Evolutionary conservation across 2,888 invertebrate genomes (phyloP), one percentile per base, ranked within the genome.

Genomic region (Elegia similella): DNA sequence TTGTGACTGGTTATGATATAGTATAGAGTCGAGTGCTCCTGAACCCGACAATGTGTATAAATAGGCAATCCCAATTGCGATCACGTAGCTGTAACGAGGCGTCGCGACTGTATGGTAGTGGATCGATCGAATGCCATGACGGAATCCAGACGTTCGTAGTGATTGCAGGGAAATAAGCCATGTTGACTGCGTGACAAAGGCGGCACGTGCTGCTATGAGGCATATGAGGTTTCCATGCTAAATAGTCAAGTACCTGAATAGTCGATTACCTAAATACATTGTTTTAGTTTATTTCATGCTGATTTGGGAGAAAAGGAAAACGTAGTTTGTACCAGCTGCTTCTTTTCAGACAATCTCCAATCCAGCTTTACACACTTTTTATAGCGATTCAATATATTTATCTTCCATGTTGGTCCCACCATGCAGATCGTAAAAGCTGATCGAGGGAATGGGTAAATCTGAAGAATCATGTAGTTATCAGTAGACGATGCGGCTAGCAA

Each of bases 31-130:
- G 73, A 75, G 74, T 73, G 68, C 73, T 65, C 73, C 75, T 73
- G 80, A 70, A 82, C 80, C 80, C 80, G 80, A 84, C 86, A 84
- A 82, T 87, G 85, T 84, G 80, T 83, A 85, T 88, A 89, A 89
- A 88, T 84, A 88, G 87, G 87, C 83, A 82, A 86, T 90, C 77
- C 75, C 77, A 76, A 89, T 86, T 86, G 85, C 82, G 86, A 86
- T 87, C 89, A 90, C 89, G 89, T 88, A 80, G 75, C 77, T 73
- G 73, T 86, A 88, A 89, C 88, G 89, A 89, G 86, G 69, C 85
- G 84, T 81, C 86, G 84, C 83, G 83, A 80, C 84, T 82, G 78
- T 75, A 75, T 68, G 69, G 67, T 67, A 65, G 63, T 42, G 70
- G 79, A 87, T 87, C 84, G 84, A 87, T 86, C 69, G 63, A 65